Base-by-base conservation (phyloP, 2,888 invertebrate genomes). In the Melipona bicolor region DNA sequence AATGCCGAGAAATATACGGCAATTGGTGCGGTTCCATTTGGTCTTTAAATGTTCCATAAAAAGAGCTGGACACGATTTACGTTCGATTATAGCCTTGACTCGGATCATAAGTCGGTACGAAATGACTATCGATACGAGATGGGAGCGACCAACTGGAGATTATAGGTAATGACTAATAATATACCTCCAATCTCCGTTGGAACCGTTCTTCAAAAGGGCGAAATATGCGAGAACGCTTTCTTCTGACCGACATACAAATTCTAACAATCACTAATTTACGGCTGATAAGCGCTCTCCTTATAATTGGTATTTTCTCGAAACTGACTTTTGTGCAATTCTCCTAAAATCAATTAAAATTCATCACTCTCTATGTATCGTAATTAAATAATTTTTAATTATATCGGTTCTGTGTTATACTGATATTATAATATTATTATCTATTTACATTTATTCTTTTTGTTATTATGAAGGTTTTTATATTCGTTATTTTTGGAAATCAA, bases 11-110 rank as follows among this genome's bases (percentile, higher is more conserved):
- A 76, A 64, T 62, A 81, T 84, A 9, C 80, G 81, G 81, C 79
- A 73, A 82, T 81, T 83, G 85, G 80, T 84, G 84, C 88, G 87
- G 88, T 89, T 87, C 86, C 89, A 87, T 90, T 90, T 88, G 90
- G 91, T 83, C 84, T 90, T 92, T 93, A 92, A 92, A 91, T 91
- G 92, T 87, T 89, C 86, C 77, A 87, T 90, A 90, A 92, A 93
- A 93, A 92, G 90, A 90, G 91, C 91, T 90, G 92, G 91, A 93
- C 92, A 91, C 93, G 93, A 93, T 93, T 93, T 93, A 92, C 88
- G 91, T 87, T 91, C 89, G 92, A 93, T 93, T 92, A 89, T 86
- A 91, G 91, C 77, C 84, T 82, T 78, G 74, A 68, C 65, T 65
- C 78, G 91, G 94, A 92, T 93, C 93, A 93, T 91, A 90, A 90